phyloP scores from a whole-genome alignment of 2,113 vertebrate genomes.

The Passer montanus region DNA sequence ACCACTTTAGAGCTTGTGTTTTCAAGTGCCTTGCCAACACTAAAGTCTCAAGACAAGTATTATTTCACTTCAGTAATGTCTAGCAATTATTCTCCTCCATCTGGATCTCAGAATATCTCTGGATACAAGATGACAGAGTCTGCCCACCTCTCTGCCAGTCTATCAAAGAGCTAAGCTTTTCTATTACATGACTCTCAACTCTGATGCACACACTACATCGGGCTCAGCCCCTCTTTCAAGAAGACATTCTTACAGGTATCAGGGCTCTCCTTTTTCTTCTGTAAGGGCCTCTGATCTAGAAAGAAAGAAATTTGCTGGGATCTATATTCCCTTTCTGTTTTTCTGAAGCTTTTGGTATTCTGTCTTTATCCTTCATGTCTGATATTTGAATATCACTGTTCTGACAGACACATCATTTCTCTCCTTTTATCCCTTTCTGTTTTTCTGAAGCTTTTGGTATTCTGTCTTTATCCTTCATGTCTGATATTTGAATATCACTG shows the following conservation, averaged over 20 bases:
- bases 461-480: slow-evolving; percentile 4
- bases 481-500: slow-evolving; percentile 20
- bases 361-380: slow-evolving; percentile 2
- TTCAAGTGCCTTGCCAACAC: neutral
- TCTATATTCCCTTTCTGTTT: neutral
- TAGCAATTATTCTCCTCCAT: neutral
- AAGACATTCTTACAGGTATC: neutral
- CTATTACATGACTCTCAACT: neutral
- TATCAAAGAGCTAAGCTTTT: neutral
- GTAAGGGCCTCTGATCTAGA: neutral
- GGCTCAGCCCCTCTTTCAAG: neutral
- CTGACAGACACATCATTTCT: neutral
- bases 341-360: slow-evolving; percentile 5
- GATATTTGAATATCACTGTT: slow-evolving; percentile 26
- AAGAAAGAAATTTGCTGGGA: neutral
- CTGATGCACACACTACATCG: neutral
- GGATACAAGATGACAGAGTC: neutral
- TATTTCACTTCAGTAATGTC: neutral
- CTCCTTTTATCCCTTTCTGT: neutral
- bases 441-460: slow-evolving; percentile 10
- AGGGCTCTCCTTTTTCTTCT: neutral
- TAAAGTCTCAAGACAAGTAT: neutral
- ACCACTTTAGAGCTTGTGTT: neutral
- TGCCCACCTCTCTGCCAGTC: neutral
- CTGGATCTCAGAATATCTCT: neutral